Evolutionary conservation across 1,140 invertebrate species (phyloP).

Genomic region (Philopotamus ludificatus): DNA sequence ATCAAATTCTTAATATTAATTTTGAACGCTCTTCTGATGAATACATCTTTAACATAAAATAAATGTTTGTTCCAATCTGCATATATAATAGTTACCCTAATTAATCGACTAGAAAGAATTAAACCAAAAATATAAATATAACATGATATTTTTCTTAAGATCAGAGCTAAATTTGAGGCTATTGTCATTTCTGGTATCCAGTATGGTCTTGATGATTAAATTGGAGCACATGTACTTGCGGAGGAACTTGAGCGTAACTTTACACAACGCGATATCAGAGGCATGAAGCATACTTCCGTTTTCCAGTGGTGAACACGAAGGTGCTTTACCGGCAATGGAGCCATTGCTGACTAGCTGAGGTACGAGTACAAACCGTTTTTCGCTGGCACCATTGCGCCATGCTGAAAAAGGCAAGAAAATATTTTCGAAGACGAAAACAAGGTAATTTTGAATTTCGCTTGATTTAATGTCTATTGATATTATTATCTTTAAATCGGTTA

Average conservation of each 20-base stretch:
- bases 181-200: conserved; percentile 38
- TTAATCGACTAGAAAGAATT: not conserved
- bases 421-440: conserved; percentile 9
- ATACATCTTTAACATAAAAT: too few relatives aligned
- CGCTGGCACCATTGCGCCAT: not conserved
- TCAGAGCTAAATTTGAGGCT: not conserved
- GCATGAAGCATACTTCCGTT: conserved; percentile 19
- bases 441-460: too few relatives aligned
- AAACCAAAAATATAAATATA: not conserved
- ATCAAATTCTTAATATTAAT: too few relatives aligned
- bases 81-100: not conserved
- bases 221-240: not conserved
- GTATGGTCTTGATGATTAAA: not conserved
- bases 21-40: too few relatives aligned
- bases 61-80: not conserved
- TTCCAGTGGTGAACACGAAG: conserved; percentile 16
- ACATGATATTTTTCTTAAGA: not conserved
- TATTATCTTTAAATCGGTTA: too few relatives aligned
- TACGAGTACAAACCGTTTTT: not conserved
- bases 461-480: too few relatives aligned
- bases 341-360: not conserved
- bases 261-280: conserved; percentile 12
- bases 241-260: conserved; percentile 26
- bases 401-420: conserved; percentile 8
- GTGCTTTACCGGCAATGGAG: conserved; percentile 20